Evolutionary conservation across 1,140 invertebrate species (phyloP), one percentile per base, ranked within the genome.

Genomic region (Drosophila miranda): DNA sequence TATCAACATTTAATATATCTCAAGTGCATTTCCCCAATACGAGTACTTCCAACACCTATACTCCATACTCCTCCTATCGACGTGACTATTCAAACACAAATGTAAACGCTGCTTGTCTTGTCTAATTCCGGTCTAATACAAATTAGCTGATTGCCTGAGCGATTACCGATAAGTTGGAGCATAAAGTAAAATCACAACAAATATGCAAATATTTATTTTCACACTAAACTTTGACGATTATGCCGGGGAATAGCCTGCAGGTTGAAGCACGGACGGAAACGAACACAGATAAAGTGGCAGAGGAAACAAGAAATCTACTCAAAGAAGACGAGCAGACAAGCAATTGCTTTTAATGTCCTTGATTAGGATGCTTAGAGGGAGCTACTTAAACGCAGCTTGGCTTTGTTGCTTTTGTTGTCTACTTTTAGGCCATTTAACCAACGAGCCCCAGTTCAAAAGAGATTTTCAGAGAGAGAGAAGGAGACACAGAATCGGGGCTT

Each of bases 291-390:
- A n/a, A 23, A 51, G 9, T 34, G 30, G 9, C 30, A 16, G 16
- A 16, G 16, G 16, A 16, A 38, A 38, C 34, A 38, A 13, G 34
- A 8, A 38, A 38, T 38, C 34, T 38, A 13, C 3, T 5, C 3
- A 38, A 13, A 38, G 9, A 9, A 34, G 30, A 55, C 26, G 53
- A 64, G 50, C 19, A 66, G 76, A 63, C 75, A 74, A 69, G 69
- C 76, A 78, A 60, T 78, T 78, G 69, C 75, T 70, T 74, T 79
- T 79, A 79, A 78, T 63, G 69, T 55, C 58, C 48, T 64, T 78
- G 62, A 79, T 79, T 79, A 73, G 64, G 41, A 54, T 44, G 52
- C 75, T 69, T 73, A 63, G 50, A 41, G 38, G 28, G 21, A 57
- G 63, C 54, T 60, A 74, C 69, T 78, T 74, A 55, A 49, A 61